phyloP scores from a whole-genome alignment of 2,797 vertebrate species.

The Betta splendens region DNA sequence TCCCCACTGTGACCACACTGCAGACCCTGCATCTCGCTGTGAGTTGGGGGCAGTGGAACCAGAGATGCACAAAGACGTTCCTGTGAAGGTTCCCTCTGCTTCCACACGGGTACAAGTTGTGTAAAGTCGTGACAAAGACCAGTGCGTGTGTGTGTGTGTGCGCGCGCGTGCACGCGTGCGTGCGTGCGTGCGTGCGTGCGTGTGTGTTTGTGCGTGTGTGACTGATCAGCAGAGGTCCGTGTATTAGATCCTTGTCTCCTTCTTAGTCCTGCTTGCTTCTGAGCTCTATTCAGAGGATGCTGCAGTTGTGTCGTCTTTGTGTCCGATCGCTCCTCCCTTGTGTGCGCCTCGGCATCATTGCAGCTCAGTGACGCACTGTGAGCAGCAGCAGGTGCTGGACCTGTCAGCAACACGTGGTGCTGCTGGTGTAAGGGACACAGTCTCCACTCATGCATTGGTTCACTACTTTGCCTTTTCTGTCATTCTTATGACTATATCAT shows the following conservation, averaged over 20 bases:
- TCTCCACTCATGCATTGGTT: too few relatives aligned
- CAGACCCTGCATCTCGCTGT: constrained; percentile 24
- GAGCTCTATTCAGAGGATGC: constrained; percentile 40
- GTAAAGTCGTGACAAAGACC: constrained; percentile 36
- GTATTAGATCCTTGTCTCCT: constrained; percentile 8
- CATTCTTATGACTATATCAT: too few relatives aligned
- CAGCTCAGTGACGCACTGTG: constrained; percentile 56
- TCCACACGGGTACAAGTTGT: constrained; percentile 37
- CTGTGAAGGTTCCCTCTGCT: constrained; percentile 32
- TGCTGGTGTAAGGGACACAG: constrained; percentile 45
- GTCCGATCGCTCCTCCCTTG: constrained; percentile 50
- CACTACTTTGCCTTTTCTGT: too few relatives aligned
- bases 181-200: too few relatives aligned
- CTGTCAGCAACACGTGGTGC: constrained; percentile 60
- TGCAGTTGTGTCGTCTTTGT: constrained; percentile 44
- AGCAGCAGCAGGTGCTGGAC: constrained; percentile 70
- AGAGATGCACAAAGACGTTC: neutral
- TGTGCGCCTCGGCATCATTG: constrained; percentile 24
- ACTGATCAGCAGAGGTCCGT: constrained; percentile 28
- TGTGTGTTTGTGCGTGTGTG: too few relatives aligned
- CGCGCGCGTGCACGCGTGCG: neutral
- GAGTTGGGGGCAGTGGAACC: constrained; percentile 15
- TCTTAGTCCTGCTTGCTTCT: constrained; percentile 22
- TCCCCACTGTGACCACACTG: constrained; percentile 12
- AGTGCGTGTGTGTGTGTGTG: constrained; percentile 12